Percentiles rank a stretch among this genome's conserved stretches.
These are phyloP conservation scores for Dinocampus coccinellae DNA, from an alignment of 2,888 invertebrate species.

Conservation along the genomic window DNA sequence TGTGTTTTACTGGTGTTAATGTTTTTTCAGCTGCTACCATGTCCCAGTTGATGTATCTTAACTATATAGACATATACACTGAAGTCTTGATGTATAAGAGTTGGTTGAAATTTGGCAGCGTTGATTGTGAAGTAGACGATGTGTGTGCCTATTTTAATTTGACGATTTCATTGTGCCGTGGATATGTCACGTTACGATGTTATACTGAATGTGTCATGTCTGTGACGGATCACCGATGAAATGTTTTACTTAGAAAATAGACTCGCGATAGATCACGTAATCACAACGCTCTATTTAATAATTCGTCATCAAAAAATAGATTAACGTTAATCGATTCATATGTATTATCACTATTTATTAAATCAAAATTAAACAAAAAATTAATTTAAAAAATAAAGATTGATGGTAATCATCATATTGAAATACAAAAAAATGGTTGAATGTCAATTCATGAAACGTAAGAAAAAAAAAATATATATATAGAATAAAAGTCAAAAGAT, in stretches of 20 bases:
- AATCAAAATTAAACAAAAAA: neutral
- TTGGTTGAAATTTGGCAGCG: constrained; percentile 39
- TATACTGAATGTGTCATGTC: constrained; percentile 21
- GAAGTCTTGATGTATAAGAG: constrained; percentile 1
- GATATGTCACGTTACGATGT: constrained; percentile 36
- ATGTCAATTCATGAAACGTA: neutral
- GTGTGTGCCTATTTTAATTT: constrained; percentile 50
- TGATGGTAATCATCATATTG: neutral
- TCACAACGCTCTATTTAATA: constrained; percentile 1
- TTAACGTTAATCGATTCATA: neutral
- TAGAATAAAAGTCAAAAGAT: neutral
- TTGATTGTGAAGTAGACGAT: constrained; percentile 13
- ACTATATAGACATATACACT: neutral
- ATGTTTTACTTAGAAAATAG: constrained; percentile 29
- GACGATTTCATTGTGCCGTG: constrained; percentile 48
- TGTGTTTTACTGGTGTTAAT: constrained; percentile 1
- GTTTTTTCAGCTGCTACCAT: constrained; percentile 45
- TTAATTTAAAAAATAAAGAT: neutral
- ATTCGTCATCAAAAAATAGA: neutral
- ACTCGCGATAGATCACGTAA: constrained; percentile 34
- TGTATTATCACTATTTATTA: neutral
- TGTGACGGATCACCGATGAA: constrained; percentile 36
- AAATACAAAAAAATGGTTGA: neutral
- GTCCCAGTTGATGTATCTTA: constrained; percentile 28
- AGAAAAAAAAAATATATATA: neutral